phyloP scores from a whole-genome alignment of 2,797 vertebrate genomes.

The Urocyon cinereoargenteus region DNA sequence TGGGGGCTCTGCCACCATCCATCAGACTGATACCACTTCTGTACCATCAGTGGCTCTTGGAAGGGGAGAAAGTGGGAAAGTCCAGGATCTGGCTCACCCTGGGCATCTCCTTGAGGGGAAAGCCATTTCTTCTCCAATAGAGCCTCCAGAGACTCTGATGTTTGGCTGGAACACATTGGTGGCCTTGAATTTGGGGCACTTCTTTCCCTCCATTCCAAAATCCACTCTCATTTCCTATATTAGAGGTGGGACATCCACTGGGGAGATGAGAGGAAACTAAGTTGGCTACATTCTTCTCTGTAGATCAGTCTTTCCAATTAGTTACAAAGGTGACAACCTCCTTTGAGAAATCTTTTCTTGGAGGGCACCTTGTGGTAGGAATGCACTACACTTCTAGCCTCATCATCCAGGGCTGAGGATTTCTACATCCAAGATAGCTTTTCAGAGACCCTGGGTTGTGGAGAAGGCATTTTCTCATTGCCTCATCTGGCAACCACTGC shows the following conservation, averaged over 20 bases:
- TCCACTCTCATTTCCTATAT: background rate
- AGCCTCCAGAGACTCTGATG: background rate
- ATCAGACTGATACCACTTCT: background rate
- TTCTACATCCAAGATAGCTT: background rate
- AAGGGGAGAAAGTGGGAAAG: background rate
- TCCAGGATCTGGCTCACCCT: background rate
- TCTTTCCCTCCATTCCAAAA: background rate
- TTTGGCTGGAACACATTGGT: background rate
- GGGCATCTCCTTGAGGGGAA: background rate
- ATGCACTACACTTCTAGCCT: background rate
- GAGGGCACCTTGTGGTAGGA: background rate
- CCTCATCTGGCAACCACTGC: background rate
- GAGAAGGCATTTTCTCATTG: background rate
- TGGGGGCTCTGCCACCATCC: background rate
- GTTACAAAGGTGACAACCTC: background rate
- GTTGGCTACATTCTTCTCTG: background rate
- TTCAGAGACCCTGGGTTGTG: background rate
- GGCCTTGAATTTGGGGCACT: background rate
- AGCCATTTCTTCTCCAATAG: background rate
- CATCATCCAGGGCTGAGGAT: background rate
- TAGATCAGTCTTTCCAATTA: background rate
- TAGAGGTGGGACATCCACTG: background rate
- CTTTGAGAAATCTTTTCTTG: background rate
- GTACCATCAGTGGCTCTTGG: background rate
- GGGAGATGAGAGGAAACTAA: background rate